phyloP scores from a whole-genome alignment of 2,888 invertebrate genomes.

The Kuschelorhynchus macadamiae region DNA sequence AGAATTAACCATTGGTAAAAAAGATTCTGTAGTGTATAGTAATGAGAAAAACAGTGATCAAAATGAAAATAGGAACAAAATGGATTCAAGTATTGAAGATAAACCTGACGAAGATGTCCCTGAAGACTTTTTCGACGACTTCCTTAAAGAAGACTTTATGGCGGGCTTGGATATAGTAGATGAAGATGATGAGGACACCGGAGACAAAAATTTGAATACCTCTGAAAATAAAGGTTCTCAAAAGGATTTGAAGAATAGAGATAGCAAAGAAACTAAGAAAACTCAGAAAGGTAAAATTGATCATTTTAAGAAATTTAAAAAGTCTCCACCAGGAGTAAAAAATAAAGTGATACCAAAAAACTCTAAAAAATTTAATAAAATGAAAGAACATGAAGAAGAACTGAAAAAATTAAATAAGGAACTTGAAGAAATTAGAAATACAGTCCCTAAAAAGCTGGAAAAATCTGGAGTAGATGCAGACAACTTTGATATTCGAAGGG shows the following conservation, averaged over 20 bases:
- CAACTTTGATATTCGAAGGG: constrained; percentile 59
- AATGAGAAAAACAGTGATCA: constrained; percentile 1
- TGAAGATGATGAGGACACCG: constrained; percentile 64
- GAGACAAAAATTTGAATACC: constrained; percentile 52
- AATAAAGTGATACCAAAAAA: constrained; percentile 8
- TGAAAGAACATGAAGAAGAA: constrained; percentile 20
- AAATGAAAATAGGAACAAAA: not conserved
- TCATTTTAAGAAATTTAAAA: constrained; percentile 27
- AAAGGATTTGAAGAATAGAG: not conserved
- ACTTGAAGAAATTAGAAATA: constrained; percentile 26
- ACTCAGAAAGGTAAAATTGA: constrained; percentile 28
- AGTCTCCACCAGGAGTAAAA: constrained; percentile 29
- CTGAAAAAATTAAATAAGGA: constrained; percentile 25
- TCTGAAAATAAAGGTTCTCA: constrained; percentile 2
- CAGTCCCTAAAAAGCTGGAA: constrained; percentile 16
- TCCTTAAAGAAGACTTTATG: constrained; percentile 67
- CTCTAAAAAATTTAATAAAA: constrained; percentile 17
- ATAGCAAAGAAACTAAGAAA: too few relatives aligned
- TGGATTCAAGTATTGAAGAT: constrained; percentile 32
- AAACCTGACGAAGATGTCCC: constrained; percentile 66
- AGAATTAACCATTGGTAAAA: too few relatives aligned
- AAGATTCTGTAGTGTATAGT: not conserved
- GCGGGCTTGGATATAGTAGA: constrained; percentile 68
- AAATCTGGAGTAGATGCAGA: constrained; percentile 45
- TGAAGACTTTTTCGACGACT: constrained; percentile 68